Conservation (phyloP, 2,888 invertebrate genomes). For the Caenorhabditis sp. region DNA sequence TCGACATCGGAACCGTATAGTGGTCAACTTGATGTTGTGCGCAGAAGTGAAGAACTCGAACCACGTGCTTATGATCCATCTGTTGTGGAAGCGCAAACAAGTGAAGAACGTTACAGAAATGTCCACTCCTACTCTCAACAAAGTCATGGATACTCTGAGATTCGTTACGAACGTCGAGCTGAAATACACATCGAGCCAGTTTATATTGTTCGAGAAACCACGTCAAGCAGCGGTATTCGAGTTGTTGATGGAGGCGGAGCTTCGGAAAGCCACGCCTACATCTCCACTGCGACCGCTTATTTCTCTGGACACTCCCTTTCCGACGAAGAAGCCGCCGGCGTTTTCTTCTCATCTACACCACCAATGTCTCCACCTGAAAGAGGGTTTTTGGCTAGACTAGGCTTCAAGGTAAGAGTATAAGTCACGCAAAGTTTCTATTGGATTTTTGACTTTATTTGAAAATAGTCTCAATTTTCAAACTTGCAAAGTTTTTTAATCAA, state of each 20-base stretch:
- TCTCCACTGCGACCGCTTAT: constrained; percentile 34
- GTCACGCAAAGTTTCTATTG: background rate
- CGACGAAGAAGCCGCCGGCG: constrained; percentile 45
- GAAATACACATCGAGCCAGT: constrained; percentile 52
- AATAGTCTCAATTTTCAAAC: no score
- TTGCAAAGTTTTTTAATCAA: no score
- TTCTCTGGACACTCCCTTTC: constrained; percentile 36
- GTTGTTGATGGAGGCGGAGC: background rate
- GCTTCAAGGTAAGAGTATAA: constrained; percentile 39
- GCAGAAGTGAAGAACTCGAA: constrained; percentile 9
- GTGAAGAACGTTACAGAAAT: background rate
- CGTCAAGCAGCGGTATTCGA: background rate
- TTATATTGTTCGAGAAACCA: constrained; percentile 36
- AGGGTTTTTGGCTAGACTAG: constrained; percentile 39
- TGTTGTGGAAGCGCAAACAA: background rate
- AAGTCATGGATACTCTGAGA: constrained; percentile 42
- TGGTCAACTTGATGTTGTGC: background rate
- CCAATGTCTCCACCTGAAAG: constrained; percentile 36
- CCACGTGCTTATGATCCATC: background rate
- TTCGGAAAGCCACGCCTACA: constrained; percentile 28
- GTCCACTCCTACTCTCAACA: constrained; percentile 7
- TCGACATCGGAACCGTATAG: background rate
- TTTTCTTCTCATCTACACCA: constrained; percentile 47
- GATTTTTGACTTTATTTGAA: background rate
- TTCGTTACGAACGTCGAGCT: constrained; percentile 43